Base-by-base conservation (phyloP, 2,888 invertebrate genomes). In the Sarcophaga rosellei region DNA sequence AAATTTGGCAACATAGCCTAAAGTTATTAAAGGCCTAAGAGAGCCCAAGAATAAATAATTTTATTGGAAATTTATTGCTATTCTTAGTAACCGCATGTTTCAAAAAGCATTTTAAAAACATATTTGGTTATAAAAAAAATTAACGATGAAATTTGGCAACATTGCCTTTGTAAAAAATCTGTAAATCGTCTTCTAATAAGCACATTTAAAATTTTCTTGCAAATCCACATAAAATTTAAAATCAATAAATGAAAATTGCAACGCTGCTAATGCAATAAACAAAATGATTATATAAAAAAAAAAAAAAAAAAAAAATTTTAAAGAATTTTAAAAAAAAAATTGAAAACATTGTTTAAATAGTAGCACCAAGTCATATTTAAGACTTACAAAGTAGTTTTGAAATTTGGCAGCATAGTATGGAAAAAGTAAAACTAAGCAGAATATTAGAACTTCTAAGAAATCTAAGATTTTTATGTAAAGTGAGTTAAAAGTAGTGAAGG, bases 1-100 rank as follows among this genome's bases (percentile, higher is more conserved):
- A 68, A 53, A 70, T 57, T 53, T 57, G 70, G 25, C 53, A 70
- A 57, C 70, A 57, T 1, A n/a, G 53, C 53, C 5, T 17, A 70
- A 17, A 68, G 23, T 6, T 21, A 20, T 1, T 21, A 10, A 68
- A 68, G 20, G 44, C 11, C 20, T 20, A 8, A n/a, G 20, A 66
- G 11, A 20, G 12, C n/a, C 0, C 0, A 17, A 20, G 21, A 20
- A 20, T 62, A 21, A 8, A 3, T 15, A 17, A 5, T 62, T 5
- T 3, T 8, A 62, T 21, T 1, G 35, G 8, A 35, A 35, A 35
- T 35, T 35, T 35, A 35, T 10, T 10, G 8, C 8, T 1, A 0
- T 8, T 35, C 17, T 15, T 25, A 65, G 15, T 6, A 66, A 44
- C 25, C 11, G 6, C 15, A 44, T 44, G n/a, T 66, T 35, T n/a